Conservation (phyloP, 1,140 invertebrate genomes). For the Drepana arcuata region DNA sequence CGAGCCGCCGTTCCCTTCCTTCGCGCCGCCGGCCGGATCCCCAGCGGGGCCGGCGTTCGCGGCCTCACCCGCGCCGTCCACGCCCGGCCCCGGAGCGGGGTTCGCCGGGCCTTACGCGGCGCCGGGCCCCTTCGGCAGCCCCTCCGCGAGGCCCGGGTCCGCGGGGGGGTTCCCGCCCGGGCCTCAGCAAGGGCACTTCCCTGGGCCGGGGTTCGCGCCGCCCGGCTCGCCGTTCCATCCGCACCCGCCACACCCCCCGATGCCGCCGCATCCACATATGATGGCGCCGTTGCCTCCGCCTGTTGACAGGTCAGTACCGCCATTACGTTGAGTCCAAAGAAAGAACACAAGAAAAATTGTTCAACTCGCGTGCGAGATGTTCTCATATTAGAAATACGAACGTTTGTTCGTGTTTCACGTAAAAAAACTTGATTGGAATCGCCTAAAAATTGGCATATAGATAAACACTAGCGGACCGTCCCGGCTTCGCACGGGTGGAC, state of each 20-base stretch:
- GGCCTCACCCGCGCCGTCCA: constrained; percentile 54
- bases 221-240: constrained; percentile 60
- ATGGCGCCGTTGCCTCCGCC: constrained; percentile 61
- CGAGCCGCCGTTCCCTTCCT: constrained; percentile 51
- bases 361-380: too few species aligned
- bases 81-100: constrained; percentile 46
- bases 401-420: too few species aligned
- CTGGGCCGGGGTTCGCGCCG: constrained; percentile 49
- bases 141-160: constrained; percentile 48
- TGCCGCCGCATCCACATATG: constrained; percentile 62
- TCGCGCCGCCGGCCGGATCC: constrained; percentile 57
- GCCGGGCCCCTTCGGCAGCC: constrained; percentile 50
- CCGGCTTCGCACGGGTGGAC: too few species aligned
- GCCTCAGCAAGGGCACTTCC: constrained; percentile 47
- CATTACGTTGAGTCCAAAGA: not conserved
- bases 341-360: too few species aligned
- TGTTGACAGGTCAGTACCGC: constrained; percentile 48
- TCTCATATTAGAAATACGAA: too few species aligned
- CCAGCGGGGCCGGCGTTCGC: constrained; percentile 57
- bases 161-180: constrained; percentile 47
- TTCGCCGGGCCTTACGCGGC: constrained; percentile 51
- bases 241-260: constrained; percentile 51
- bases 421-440: too few species aligned
- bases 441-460: too few species aligned
- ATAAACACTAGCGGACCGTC: too few species aligned